These are phyloP conservation scores for Conistra vaccinii DNA, from an alignment of 2,888 invertebrate species.

Conservation along the genomic window DNA sequence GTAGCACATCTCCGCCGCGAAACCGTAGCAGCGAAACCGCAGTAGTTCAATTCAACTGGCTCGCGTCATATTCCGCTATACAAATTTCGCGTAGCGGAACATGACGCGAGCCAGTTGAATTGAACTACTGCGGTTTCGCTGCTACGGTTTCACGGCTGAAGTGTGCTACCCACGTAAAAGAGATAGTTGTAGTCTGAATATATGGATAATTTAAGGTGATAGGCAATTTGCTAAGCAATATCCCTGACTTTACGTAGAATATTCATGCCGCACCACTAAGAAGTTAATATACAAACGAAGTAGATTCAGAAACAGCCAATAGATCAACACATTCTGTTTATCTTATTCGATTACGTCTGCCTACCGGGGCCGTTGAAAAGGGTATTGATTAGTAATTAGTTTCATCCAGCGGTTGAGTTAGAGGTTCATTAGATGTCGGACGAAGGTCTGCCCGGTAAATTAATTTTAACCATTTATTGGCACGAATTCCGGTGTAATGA, in stretches of 20 bases:
- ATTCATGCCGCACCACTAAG: background rate
- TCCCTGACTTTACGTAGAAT: background rate
- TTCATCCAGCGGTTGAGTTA: conserved; percentile 49
- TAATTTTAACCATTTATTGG: conserved; percentile 49
- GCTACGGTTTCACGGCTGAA: too few relatives aligned
- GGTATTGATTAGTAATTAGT: conserved; percentile 64
- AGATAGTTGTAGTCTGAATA: background rate
- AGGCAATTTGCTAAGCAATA: background rate
- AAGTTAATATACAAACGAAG: background rate
- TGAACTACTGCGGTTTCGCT: too few relatives aligned
- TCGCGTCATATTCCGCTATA: too few relatives aligned
- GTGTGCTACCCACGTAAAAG: too few relatives aligned
- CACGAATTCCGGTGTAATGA: conserved; percentile 27
- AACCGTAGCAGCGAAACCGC: too few relatives aligned
- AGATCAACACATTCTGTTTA: conserved; percentile 42
- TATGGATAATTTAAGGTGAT: background rate
- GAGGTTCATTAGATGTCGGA: conserved; percentile 60
- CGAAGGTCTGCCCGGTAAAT: conserved; percentile 44
- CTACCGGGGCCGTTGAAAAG: conserved; percentile 43
- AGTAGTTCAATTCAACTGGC: too few relatives aligned
- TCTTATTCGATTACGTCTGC: conserved; percentile 42
- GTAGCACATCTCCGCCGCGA: too few relatives aligned
- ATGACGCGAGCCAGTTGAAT: too few relatives aligned
- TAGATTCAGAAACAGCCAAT: conserved; percentile 4
- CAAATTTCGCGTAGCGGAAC: too few relatives aligned